Conservation (phyloP, 2,113 vertebrate species). For the Felis catus region F.catus_Fca126_mat1.0 CM031419.1:77290001-77290500, state of each 20-base stretch:
- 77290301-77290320: neutral
- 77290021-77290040: slow-evolving; percentile 3
- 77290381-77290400: neutral
- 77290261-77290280: neutral
- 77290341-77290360: neutral
- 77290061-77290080: neutral
- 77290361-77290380: neutral
- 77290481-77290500: neutral
- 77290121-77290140: neutral
- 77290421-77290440: neutral
- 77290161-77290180: neutral
- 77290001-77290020: neutral
- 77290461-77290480: neutral
- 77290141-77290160: neutral
- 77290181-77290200: neutral
- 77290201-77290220: neutral
- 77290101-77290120: neutral
- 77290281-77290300: neutral
- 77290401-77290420: neutral
- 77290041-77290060: neutral
- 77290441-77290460: neutral
- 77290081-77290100: neutral
- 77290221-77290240: neutral
- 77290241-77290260: neutral
- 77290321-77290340: neutral